Evolutionary conservation across 2,888 invertebrate species (phyloP), one percentile per base, ranked within the genome.

Genomic region (Acleris laterana): DNA sequence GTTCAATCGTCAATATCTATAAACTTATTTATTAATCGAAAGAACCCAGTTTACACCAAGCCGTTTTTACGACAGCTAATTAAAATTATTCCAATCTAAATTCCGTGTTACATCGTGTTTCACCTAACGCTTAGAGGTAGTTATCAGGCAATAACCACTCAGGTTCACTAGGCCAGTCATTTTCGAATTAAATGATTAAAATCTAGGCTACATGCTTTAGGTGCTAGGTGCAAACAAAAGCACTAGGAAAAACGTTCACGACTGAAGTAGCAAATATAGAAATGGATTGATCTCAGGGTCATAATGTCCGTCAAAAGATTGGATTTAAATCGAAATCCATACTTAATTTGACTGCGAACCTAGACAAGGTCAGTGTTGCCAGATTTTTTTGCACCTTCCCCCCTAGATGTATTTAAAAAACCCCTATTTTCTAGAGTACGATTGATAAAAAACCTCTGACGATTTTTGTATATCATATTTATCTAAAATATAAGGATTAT

Each of bases 121-220:
- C 49, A 52, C 58, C 13, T 19, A 53, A 53, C 49, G 42, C 22
- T 61, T 32, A 46, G 20, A 56, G 44, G 32, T 50, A 60, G 38
- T 52, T 60, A 60, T 55, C 59, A 58, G 25, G 64, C 59, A 65
- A 65, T 65, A 65, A 65, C 65, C 53, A 56, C 60, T 50, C 60
- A 50, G 55, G 60, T 28, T 60, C 60, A 65, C 65, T 65, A 46
- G 60, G 55, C 44, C 55, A 50, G 38, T 60, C 55, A 65, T 63
- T 63, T 63, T 63, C 60, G 51, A 65, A 65, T 65, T 55, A 55
- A 65, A 49, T 65, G 65, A 65, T 65, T 61, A 61, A 20, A 51
- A 65, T 65, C 65, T 65, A 42, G 20, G 55, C 55, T 28, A 59
- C 38, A 58, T 3, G 17, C 25, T 20, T 50, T 60, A 55, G 50